Evolutionary conservation across 2,888 invertebrate species (phyloP), one percentile per base, ranked within the genome.

Genomic region (Myopa testacea): DNA sequence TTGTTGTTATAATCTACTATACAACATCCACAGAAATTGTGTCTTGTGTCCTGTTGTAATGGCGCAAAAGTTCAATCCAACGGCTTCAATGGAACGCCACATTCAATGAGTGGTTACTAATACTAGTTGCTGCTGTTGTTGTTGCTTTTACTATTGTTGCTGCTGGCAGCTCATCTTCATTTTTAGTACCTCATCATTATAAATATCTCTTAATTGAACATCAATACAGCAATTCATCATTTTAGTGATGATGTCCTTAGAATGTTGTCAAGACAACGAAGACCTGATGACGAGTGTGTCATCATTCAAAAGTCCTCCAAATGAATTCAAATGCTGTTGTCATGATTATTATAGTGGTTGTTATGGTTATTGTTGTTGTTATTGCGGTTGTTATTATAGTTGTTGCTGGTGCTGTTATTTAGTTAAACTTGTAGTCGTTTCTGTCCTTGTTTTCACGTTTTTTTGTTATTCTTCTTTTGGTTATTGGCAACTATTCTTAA

Each of bases 181-280:
- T 26, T 1, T 26, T 26, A 26, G 26, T 26, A 26, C 2, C 26
- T 26, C 26, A 26, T 26, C 78, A 78, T 80, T 78, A 80, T 76
- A 78, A 79, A 78, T 80, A 80, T 75, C 79, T 78, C 78, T 78
- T 80, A 80, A 81, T 79, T 80, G 80, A 78, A 79, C 75, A 78
- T 75, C 68, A 80, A 81, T 79, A 79, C 75, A 78, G 73, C 68
- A 80, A 81, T 79, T 79, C 78, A 26, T 26, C 26, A 26, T 26
- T 26, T 26, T 26, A 26, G 26, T 3, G 45, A 45, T 45, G 45
- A 45, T 26, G 26, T 45, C 45, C 45, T 6, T 45, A 45, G 45
- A 45, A 8, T 10, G 10, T 6, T 63, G 79, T 45, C 34, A 63
- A 10, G 37, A 14, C 34, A 34, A n/a, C 63, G 63, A 10, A 60